Evolutionary conservation across 2,113 vertebrate species (phyloP).

Genomic region (Porphyrio hochstetteri): DNA sequence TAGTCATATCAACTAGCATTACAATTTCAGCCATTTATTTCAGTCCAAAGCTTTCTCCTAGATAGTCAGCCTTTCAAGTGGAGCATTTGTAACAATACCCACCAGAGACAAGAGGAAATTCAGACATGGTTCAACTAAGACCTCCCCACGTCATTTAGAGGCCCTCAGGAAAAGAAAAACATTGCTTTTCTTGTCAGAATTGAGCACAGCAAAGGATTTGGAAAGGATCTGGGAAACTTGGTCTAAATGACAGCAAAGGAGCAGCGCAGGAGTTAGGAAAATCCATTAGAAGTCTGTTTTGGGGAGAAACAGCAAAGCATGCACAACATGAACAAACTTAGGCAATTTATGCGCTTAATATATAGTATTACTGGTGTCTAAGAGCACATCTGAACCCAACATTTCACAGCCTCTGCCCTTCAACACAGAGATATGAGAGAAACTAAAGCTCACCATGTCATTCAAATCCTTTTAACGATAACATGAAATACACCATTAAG

Average conservation of each 20-base stretch:
- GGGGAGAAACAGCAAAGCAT: not conserved
- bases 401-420: not conserved
- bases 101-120: not conserved
- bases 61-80: not conserved
- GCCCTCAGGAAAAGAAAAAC: not conserved
- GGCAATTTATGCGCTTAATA: not conserved
- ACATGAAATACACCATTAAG: not conserved
- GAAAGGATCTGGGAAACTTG: not conserved
- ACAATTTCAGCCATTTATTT: not conserved
- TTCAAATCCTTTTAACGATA: not conserved
- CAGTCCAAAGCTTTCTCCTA: not conserved
- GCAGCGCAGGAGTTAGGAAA: not conserved
- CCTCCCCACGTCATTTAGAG: not conserved
- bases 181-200: not conserved
- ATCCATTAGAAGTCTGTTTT: not conserved
- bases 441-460: not conserved
- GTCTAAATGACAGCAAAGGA: not conserved
- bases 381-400: not conserved
- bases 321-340: not conserved
- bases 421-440: not conserved
- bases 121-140: not conserved
- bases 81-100: not conserved
- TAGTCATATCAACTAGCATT: not conserved
- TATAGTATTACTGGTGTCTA: not conserved
- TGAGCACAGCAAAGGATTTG: rapidly evolving